Evolutionary conservation across 37 sponge, comb jelly and placozoan genomes (phyloP).

Genomic region (Halisarca cf. caerulea): DNA sequence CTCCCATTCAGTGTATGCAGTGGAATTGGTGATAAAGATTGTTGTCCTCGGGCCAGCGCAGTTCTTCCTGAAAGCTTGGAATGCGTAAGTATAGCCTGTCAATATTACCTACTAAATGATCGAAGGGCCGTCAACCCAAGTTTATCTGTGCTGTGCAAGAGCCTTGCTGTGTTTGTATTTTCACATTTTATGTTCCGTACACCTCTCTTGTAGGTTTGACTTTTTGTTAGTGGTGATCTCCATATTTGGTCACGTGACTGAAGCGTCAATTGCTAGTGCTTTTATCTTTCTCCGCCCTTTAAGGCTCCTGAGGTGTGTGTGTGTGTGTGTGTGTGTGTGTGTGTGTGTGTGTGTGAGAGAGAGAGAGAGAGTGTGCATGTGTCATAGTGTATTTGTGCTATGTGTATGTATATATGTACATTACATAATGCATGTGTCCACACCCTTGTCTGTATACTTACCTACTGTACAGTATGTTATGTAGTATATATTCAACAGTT

Average conservation of each 20-base stretch:
- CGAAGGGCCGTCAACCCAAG: no score
- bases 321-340: slow-evolving; percentile 8
- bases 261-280: not conserved
- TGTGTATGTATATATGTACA: no score
- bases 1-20: slow-evolving; percentile 58
- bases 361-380: no score
- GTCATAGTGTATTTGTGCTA: no score
- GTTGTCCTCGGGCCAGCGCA: slow-evolving; percentile 54
- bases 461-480: no score
- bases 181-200: not conserved
- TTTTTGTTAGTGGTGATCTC: slow-evolving; percentile 29
- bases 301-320: slow-evolving; percentile 27
- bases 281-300: slow-evolving; percentile 34
- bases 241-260: slow-evolving; percentile 24
- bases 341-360: not conserved
- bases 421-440: no score
- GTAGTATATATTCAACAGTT: no score
- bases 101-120: no score
- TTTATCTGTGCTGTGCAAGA: no score
- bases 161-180: no score
- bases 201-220: slow-evolving; percentile 36
- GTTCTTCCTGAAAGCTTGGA: slow-evolving; percentile 76
- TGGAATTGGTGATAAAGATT: slow-evolving; percentile 66
- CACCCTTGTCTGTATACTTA: no score
- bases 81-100: slow-evolving; percentile 61